Conservation (phyloP, 1,140 invertebrate genomes). For the Drosophila seguyi region DNA sequence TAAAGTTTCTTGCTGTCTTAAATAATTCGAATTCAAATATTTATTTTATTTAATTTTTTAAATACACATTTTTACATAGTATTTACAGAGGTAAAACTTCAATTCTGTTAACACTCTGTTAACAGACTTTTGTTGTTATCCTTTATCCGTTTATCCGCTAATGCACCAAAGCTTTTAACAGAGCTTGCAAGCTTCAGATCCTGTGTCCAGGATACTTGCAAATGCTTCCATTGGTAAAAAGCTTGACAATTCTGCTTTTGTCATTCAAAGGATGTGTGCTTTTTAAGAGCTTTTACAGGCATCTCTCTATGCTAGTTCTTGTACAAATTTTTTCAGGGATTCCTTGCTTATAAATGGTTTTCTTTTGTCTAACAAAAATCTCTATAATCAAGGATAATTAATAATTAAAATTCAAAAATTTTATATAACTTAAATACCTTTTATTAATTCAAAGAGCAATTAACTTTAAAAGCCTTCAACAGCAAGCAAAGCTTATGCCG, state of each 20-base stretch:
- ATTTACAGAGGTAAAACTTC: not conserved
- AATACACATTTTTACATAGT: not conserved
- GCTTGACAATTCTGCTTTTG: not conserved
- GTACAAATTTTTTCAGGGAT: not conserved
- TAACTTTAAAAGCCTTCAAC: not conserved
- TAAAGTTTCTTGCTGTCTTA: not conserved
- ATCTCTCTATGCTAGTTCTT: not conserved
- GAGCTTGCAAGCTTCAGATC: not conserved
- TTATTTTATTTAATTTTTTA: not conserved
- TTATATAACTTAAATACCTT: not conserved
- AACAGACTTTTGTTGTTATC: not conserved
- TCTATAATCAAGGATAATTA: too few species aligned
- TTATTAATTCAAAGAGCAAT: not conserved
- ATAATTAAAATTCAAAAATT: not conserved
- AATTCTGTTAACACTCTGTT: constrained; percentile 9
- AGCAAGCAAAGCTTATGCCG: not conserved
- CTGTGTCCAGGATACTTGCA: not conserved
- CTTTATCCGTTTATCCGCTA: not conserved
- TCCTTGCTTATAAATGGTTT: not conserved
- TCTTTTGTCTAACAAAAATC: too few species aligned
- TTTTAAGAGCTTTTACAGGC: constrained; percentile 12
- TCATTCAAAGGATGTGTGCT: not conserved
- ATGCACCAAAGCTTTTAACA: not conserved
- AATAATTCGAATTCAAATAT: not conserved
- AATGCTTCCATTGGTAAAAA: not conserved